Base-by-base conservation (phyloP, 1,140 invertebrate genomes). In the Drosophila busckii region DNA sequence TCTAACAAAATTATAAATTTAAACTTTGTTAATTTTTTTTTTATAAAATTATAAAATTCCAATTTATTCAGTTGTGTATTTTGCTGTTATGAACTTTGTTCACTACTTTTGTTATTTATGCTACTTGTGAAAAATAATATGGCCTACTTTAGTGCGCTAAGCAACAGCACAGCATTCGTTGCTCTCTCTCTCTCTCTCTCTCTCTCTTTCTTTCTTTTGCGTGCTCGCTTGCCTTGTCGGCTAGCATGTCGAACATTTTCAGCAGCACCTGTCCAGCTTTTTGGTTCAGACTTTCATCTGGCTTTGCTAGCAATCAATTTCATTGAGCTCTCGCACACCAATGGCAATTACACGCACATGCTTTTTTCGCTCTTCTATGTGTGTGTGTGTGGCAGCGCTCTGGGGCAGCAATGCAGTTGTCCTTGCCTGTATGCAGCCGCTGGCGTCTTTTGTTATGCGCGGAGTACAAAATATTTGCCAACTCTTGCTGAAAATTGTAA, bases 401-500 rank as follows among this genome's bases (percentile, higher is more conserved):
- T 9, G n/a, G 0, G 6, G 26, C n/a, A 4, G n/a, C n/a, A 15
- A 19, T 23, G 20, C 19, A 16, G 10, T 22, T 37, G 25, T 26
- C 37, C 34, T n/a, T 17, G 9, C 7, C 4, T 16, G 49, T 23
- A 37, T 23, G 15, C 42, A 22, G 34, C 8, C 20, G 20, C 13
- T 37, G 44, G n/a, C 19, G 41, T 41, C 64, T 69, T 54, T 75
- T 61, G 70, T 69, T 65, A 23, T 28, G 49, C 55, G 56, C 23
- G 20, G 41, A 23, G 29, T 49, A 31, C 44, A 45, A 76, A 76
- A 76, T 76, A 70, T 78, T 78, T 76, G 56, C 61, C 48, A 49
- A 12, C 23, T 40, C 44, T 59, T 8, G 37, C 32, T 34, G 69
- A 63, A 71, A 66, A 71, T 71, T 61, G 56, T 34, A 48, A 26